Conservation (phyloP, 2,888 invertebrate genomes). For the Drosophila meridiana region DNA sequence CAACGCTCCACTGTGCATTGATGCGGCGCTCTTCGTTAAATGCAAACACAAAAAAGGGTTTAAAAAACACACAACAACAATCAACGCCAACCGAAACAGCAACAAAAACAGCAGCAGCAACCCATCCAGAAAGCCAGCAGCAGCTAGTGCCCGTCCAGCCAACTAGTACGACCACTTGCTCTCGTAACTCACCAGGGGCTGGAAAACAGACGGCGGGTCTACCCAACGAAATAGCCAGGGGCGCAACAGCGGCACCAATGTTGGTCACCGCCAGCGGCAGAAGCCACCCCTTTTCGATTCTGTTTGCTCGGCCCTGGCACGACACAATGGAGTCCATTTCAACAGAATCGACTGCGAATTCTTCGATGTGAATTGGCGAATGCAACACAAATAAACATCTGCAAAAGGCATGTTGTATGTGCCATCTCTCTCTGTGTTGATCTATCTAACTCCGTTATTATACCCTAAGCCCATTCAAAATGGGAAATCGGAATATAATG, state of each 20-base stretch:
- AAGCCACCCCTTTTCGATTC: constrained; percentile 75
- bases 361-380: background rate
- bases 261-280: constrained; percentile 39
- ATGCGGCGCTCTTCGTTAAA: constrained; percentile 75
- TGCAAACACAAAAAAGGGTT: constrained; percentile 77
- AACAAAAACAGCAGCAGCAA: constrained; percentile 31
- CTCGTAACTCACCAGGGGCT: constrained; percentile 27
- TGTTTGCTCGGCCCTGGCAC: constrained; percentile 56
- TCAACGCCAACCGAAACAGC: constrained; percentile 35
- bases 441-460: too few relatives aligned
- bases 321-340: constrained; percentile 33
- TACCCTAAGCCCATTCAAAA: too few relatives aligned
- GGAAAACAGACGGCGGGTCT: constrained; percentile 11
- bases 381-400: background rate
- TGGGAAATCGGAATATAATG: too few relatives aligned
- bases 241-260: constrained; percentile 24
- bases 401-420: background rate
- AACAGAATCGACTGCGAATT: constrained; percentile 21
- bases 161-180: constrained; percentile 29
- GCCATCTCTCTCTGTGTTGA: too few relatives aligned
- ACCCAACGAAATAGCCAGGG: constrained; percentile 26
- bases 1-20: constrained; percentile 14
- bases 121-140: constrained; percentile 33
- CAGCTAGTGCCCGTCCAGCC: constrained; percentile 50
- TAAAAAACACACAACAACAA: constrained; percentile 30